A percentile compares a stretch with the other conserved stretches of the same genome.
Evolutionary conservation across 2,113 vertebrate genomes (phyloP).

Genomic region (Cinclus mexicanus): DNA sequence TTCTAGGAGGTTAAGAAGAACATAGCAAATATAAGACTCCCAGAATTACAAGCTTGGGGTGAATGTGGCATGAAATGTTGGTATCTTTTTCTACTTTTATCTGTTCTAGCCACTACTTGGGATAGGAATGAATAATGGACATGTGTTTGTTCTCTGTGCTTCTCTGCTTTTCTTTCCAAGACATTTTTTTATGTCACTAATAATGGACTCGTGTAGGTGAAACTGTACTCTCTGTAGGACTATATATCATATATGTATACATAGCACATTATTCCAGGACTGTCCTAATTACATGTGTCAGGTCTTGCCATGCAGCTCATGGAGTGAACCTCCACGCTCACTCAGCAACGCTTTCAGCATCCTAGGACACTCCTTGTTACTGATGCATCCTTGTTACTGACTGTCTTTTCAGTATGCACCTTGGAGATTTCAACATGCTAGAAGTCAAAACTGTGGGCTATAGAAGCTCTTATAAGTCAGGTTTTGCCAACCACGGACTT

Average conservation of each 20-base stretch:
- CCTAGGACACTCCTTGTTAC: neutral
- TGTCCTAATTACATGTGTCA: neutral
- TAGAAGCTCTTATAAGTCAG: slow-evolving; percentile 51
- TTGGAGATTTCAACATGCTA: neutral
- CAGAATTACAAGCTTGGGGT: neutral
- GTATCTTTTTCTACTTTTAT: neutral
- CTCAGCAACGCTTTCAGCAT: neutral
- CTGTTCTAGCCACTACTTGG: neutral
- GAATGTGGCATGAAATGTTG: neutral
- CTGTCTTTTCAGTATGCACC: neutral
- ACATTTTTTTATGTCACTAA: neutral
- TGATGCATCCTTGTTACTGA: neutral
- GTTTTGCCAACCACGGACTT: slow-evolving; percentile 35
- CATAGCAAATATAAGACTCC: neutral
- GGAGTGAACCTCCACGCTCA: neutral
- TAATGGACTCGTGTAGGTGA: rapidly evolving
- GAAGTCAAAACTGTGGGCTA: neutral
- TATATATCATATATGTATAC: neutral
- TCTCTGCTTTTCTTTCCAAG: neutral
- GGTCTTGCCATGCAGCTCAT: neutral
- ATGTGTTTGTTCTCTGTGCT: neutral
- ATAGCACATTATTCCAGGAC: neutral
- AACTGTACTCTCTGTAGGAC: neutral
- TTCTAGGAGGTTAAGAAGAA: slow-evolving; percentile 17
- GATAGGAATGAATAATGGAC: neutral